Evolutionary conservation across 2,888 invertebrate genomes (phyloP), one percentile per base, ranked within the genome.

Genomic region (Melipona bicolor): DNA sequence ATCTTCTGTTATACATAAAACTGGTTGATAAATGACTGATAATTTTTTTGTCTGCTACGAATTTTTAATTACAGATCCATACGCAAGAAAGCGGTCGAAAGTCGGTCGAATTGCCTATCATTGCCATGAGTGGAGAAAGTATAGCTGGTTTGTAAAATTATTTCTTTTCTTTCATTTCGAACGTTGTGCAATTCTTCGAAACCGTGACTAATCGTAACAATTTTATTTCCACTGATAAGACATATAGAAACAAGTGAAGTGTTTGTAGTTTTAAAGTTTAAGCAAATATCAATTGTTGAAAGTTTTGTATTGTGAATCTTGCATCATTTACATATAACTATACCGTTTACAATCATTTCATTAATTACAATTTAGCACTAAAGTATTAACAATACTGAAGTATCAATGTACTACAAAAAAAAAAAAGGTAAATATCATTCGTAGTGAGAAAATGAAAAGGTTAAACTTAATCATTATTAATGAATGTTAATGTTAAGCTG

Each of bases 81-180:
- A 67, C 62, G 61, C 77, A 91, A 89, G 93, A 93, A 92, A 92
- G 92, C 90, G 70, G 84, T 89, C 87, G 92, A 92, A 93, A 93
- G 93, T 93, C 92, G 93, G 93, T 92, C 92, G 91, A 75, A 88
- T 89, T 88, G 90, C 88, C 76, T 87, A 85, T 83, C 91, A 91
- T 88, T 91, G 90, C 86, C 90, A 88, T 81, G 84, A 86, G 80
- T 87, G 80, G 90, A 90, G 91, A 91, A 90, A 91, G 90, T 87
- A 70, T 69, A 87, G 88, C 77, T 79, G 86, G 85, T 86, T 88
- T 87, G 85, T 27, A 50, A 50, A 64, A 77, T 61, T 67, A 65
- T 77, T 82, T 52, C 32, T 81, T 65, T 56, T 77, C 13, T 24
- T 70, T 32, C 27, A 62, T 27, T 36, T 36, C 6, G 36, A 59